Percentiles rank a stretch among this genome's conserved stretches.
Evolutionary conservation across 2,888 invertebrate genomes (phyloP).

Genomic region (Plagiodera versicolora): DNA sequence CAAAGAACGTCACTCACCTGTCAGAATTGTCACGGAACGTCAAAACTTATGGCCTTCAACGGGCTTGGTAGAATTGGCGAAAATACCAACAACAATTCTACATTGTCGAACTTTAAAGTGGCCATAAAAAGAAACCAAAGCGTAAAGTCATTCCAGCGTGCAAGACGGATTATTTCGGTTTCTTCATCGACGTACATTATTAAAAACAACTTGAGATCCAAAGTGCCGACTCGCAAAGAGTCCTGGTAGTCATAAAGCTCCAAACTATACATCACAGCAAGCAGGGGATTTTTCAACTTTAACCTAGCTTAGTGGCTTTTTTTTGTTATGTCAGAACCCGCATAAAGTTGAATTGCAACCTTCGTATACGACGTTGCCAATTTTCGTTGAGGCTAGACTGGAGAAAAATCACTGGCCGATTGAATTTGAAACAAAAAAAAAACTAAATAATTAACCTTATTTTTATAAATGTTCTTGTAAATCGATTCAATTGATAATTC

Average conservation of each 20-base stretch:
- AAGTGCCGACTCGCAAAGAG: background rate
- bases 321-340: slow-evolving; percentile 15
- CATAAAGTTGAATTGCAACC: slow-evolving; percentile 17
- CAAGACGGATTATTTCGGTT: slow-evolving; percentile 4
- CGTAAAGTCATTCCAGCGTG: background rate
- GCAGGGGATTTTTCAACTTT: slow-evolving; percentile 7
- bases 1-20: no score
- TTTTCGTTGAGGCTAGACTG: no score
- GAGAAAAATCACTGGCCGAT: no score
- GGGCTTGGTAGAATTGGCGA: no score
- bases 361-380: background rate
- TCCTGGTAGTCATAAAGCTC: background rate
- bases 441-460: no score
- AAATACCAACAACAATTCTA: no score
- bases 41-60: no score
- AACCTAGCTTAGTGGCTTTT: slow-evolving; percentile 8
- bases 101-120: background rate
- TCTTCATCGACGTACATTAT: background rate
- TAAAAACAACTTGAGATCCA: background rate
- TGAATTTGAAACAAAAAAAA: no score
- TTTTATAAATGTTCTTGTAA: no score
- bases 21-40: no score
- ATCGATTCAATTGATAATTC: no score
- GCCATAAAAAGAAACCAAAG: background rate
- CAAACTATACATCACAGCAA: background rate